Base-by-base conservation (phyloP, 2,888 invertebrate genomes). In the Cremastinae sp. region DNA sequence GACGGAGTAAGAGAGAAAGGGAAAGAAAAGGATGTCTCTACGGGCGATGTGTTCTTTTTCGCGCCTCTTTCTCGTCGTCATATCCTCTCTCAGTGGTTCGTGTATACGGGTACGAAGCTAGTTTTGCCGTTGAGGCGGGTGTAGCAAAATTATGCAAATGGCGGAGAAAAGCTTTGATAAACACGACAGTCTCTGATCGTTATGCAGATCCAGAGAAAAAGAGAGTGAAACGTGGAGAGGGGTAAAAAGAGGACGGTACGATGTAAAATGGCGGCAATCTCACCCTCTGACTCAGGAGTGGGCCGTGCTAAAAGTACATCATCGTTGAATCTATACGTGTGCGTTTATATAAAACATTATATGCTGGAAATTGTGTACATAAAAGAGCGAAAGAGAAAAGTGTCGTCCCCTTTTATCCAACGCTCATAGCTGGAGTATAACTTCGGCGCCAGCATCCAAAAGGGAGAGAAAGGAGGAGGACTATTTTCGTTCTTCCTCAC, bases 111-210 rank as follows among this genome's bases (percentile, higher is more conserved):
- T 28, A 16, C 53, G 51, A 14, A 39, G 73, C 69, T 55, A 73
- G 66, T 56, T 49, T 64, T 64, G 55, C 62, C 59, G 74, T 65
- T 79, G 78, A 68, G 82, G 80, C 84, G 86, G 84, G 84, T 85
- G 85, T 85, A 84, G 84, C 86, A 88, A 89, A 88, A 89, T 89
- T 89, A 89, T 89, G 89, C 88, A 89, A 88, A 89, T 89, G 88
- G 84, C 86, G 88, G 88, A 89, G 89, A 89, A 88, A 89, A 89
- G 88, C 89, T 89, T 89, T 89, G 89, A 89, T 89, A 89, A 89
- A 89, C 88, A 89, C 88, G 88, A 86, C 85, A 86, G 88, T 88
- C 88, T 87, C 86, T 89, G 89, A 89, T 89, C 89, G 89, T 89
- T 89, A 89, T 89, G 89, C 89, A 89, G 89, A 89, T 89, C 84